Conservation (phyloP, 2,888 invertebrate species). For the Tinea pellionella region DNA sequence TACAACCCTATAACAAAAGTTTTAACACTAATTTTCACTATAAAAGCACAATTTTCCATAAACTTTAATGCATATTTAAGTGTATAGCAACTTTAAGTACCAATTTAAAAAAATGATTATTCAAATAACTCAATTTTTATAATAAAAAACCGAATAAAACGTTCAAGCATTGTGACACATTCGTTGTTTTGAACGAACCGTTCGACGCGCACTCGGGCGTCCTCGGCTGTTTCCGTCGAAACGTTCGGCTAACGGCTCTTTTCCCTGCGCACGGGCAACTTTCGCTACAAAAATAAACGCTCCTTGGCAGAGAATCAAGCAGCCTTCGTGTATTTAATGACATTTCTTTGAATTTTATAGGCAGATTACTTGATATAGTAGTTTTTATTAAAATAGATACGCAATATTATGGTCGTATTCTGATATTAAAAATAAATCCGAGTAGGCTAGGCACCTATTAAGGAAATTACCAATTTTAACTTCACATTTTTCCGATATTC, state of each 20-base stretch:
- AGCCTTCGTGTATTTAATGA: constrained; percentile 58
- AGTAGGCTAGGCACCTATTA: no score
- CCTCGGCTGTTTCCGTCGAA: constrained; percentile 44
- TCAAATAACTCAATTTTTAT: not conserved
- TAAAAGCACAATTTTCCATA: constrained; percentile 9
- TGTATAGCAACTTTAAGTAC: constrained; percentile 4
- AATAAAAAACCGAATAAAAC: not conserved
- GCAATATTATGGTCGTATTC: no score
- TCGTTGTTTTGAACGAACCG: constrained; percentile 35
- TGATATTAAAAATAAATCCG: no score
- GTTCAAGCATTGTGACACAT: constrained; percentile 22
- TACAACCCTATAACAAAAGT: constrained; percentile 14
- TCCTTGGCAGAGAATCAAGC: constrained; percentile 65
- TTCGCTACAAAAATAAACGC: constrained; percentile 66
- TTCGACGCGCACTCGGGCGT: constrained; percentile 31
- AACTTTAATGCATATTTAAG: constrained; percentile 19
- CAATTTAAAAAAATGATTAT: constrained; percentile 22
- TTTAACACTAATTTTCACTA: constrained; percentile 15
- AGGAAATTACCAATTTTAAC: no score
- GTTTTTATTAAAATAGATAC: not conserved
- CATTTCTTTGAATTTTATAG: constrained; percentile 50
- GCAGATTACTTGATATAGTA: constrained; percentile 29
- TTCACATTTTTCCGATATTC: no score
- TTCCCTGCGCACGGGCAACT: constrained; percentile 42
- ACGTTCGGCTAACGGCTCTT: constrained; percentile 59